These are phyloP conservation scores for Tetramorium bicarinatum DNA, from an alignment of 2,888 invertebrate species.

Conservation along the genomic window DNA sequence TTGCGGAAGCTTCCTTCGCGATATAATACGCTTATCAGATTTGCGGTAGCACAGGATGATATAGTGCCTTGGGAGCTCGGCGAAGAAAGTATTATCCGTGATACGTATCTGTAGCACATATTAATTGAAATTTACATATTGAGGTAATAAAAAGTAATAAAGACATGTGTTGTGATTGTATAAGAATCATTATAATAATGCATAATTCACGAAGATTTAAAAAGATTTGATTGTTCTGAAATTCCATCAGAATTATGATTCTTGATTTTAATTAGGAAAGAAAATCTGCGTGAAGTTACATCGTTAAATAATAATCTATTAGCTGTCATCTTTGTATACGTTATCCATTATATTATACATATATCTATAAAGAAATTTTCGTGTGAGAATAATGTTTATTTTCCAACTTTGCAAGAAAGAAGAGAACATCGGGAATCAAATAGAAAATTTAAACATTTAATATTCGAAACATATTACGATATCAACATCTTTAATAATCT, in stretches of 20 bases:
- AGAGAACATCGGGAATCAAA: not conserved
- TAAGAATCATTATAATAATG: conserved; percentile 4
- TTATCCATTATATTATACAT: not conserved
- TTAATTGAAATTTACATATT: conserved; percentile 13
- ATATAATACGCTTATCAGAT: conserved; percentile 71
- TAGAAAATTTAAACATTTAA: not conserved
- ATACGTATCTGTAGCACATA: not conserved
- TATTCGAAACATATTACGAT: not conserved
- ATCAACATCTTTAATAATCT: not conserved
- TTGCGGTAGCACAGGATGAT: conserved; percentile 57
- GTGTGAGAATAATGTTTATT: not conserved
- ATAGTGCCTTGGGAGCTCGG: conserved; percentile 52
- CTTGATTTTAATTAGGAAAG: not conserved
- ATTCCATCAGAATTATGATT: not conserved
- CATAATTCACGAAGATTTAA: not conserved
- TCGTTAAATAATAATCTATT: conserved; percentile 7
- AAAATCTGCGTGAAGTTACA: not conserved
- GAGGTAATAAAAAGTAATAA: not conserved
- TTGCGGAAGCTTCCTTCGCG: conserved; percentile 69
- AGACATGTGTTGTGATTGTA: not conserved
- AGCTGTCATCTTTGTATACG: not conserved
- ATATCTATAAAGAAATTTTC: not conserved
- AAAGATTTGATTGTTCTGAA: not conserved
- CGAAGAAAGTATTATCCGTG: conserved; percentile 55
- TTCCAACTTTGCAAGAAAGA: not conserved